Base-by-base conservation (phyloP, 2,797 vertebrate genomes). In the Hirundo rustica region DNA sequence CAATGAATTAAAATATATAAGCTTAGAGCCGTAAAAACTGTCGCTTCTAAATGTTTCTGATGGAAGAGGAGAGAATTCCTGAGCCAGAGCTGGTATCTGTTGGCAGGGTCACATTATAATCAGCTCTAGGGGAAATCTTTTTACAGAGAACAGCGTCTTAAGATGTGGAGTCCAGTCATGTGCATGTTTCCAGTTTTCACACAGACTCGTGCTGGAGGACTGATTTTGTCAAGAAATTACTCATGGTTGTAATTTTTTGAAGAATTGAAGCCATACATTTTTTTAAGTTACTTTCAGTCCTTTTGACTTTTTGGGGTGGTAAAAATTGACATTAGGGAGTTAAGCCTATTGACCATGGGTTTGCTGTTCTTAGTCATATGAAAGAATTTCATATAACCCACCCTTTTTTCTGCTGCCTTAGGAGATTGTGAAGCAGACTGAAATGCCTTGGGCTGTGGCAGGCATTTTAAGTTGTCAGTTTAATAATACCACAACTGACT, bases 1-100 rank as follows among this genome's bases (percentile, higher is more conserved):
- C 53, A 90, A 54, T 64, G 38, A 94, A 91, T 95, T 95, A 67
- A 84, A 93, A 95, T 75, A n/a, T 30, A 17, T 66, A 62, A 86
- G 68, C 53, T 74, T 91, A 54, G 3, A 65, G 21, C 76, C 83
- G 30, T 82, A 77, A 55, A 83, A 87, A 32, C 70, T 96, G 40
- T 60, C 55, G 27, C 6, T 91, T 88, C 32, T 68, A 76, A 90
- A 73, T 10, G 29, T 74, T 79, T 68, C 17, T 84, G 23, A 50
- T 79, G 38, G 34, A 85, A 51, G 11, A 57, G 34, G n/a, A 67
- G 66, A 81, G 57, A 66, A 32, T 50, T 72, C 26, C 57, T 80
- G 45, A 92, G 60, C 30, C 54, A 68, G 36, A 67, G 25, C 4
- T 61, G 40, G 34, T 74, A 60, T 38, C 20, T 90, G 11, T 54